phyloP scores from a whole-genome alignment of 23 tunicate genomes.

The Trididemnum nubilum region DNA sequence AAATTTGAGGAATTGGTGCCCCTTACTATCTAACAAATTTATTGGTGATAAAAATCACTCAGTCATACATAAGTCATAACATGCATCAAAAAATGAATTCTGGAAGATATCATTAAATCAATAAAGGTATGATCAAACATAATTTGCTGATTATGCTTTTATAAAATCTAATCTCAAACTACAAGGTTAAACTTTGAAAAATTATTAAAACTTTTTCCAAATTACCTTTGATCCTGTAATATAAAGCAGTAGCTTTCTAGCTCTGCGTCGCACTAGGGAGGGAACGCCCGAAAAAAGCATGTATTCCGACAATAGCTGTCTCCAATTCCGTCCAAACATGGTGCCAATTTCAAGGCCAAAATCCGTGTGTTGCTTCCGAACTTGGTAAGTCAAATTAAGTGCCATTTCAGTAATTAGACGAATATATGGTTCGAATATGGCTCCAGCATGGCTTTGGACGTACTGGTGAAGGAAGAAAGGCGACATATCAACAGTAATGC shows the following conservation, averaged over 20 bases:
- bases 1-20: too few relatives aligned
- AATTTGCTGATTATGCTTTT: too few relatives aligned
- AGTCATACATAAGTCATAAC: too few relatives aligned
- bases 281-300: conserved; percentile 83
- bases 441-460: conserved; percentile 68
- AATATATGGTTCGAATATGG: conserved; percentile 68
- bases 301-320: conserved; percentile 63
- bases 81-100: too few relatives aligned
- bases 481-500: conserved; percentile 51
- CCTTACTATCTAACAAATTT: too few relatives aligned
- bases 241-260: conserved; percentile 62
- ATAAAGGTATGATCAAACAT: too few relatives aligned
- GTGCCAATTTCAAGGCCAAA: conserved; percentile 26
- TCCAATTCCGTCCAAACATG: conserved; percentile 40
- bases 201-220: too few relatives aligned
- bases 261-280: conserved; percentile 54
- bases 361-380: conserved; percentile 35
- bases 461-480: conserved; percentile 77
- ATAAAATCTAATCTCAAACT: too few relatives aligned
- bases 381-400: conserved; percentile 69
- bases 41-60: too few relatives aligned
- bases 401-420: conserved; percentile 82
- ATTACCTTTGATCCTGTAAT: conserved; percentile 67
- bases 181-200: too few relatives aligned
- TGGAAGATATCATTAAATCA: too few relatives aligned